Evolutionary conservation across 2,113 vertebrate species (phyloP), one percentile per base, ranked within the genome.

Genomic region (Embiotoca jacksoni): DNA sequence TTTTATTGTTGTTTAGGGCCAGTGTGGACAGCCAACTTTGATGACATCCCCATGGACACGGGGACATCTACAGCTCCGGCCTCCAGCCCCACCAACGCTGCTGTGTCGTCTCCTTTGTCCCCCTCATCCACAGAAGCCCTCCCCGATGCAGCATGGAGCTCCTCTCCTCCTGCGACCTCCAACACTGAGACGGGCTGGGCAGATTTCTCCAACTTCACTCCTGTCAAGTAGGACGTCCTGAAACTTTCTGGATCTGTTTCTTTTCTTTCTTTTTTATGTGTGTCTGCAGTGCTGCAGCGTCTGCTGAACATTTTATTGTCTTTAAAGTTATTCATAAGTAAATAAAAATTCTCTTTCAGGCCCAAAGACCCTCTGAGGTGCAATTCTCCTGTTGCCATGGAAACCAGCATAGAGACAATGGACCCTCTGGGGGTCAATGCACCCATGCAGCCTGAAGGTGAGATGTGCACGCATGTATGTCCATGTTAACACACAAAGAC

Each of bases 381-480:
- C 93, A 99, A 95, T 90, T 99, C 98, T 78, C 98, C 98, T 3
- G 97, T 99, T 90, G 98, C 97, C 81, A 99, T 99, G 98, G 98
- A 99, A 93, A 99, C 97, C 77, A 97, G 94, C 72, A 84, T 96
- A n/a, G 98, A 99, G 44, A 94, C 95, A 0, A 61, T 93, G 80
- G 97, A 97, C 85, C 96, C 97, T 32, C 91, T 97, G 68, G 94
- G 95, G 41, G 95, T 96, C 76, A 96, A 95, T 37, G 91, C 89
- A 23, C 83, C 96, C 23, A 78, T 91, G 47, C 96, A 93, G 58
- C 90, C 95, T 11, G 96, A 97, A 86, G 94, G 98, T 99, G 89
- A 95, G 95, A 87, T 15, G 2, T 78, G 14, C 49, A 10, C 15
- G 35, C 31, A 16, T 62, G 30, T 16, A 39, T 53, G 30, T 54